A percentile compares a stretch with the other conserved stretches of the same genome.
These are phyloP conservation scores for Apodemus sylvaticus DNA, from an alignment of 2,113 vertebrate species.

Conservation along the genomic window DNA sequence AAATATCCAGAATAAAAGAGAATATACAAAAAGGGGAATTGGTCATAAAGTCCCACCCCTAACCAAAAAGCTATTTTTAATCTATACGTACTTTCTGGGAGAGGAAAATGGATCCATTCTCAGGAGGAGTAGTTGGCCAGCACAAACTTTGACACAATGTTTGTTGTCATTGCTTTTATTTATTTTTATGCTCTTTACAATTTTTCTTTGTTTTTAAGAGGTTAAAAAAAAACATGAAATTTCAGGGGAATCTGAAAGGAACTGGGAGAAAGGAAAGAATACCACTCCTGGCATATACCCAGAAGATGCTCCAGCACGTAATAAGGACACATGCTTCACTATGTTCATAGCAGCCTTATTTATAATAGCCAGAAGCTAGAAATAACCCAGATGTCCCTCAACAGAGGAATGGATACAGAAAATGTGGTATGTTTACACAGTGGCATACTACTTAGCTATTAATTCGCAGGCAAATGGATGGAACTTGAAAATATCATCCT, in stretches of 20 bases:
- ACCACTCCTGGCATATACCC: too few relatives aligned
- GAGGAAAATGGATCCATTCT: not conserved
- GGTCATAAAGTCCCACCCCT: not conserved
- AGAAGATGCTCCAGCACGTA: too few relatives aligned
- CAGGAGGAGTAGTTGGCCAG: not conserved
- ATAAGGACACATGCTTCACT: too few relatives aligned
- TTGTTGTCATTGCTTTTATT: not conserved
- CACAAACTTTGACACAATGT: not conserved
- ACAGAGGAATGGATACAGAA: too few relatives aligned
- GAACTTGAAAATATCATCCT: too few relatives aligned
- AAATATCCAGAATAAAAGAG: not conserved
- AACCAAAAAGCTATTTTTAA: not conserved
- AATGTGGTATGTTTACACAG: too few relatives aligned
- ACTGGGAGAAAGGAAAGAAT: not conserved
- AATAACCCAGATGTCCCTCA: too few relatives aligned
- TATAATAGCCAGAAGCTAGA: too few relatives aligned
- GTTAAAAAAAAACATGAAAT: not conserved
- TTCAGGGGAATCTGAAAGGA: not conserved
- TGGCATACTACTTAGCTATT: too few relatives aligned
- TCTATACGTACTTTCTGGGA: not conserved
- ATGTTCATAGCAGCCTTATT: too few relatives aligned
- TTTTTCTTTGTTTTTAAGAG: not conserved
- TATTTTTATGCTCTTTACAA: not conserved
- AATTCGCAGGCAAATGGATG: too few relatives aligned
- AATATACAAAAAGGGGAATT: not conserved